These are phyloP conservation scores for Protaetia brevitarsis DNA, from an alignment of 1,140 invertebrate species.

Conservation along the genomic window DNA sequence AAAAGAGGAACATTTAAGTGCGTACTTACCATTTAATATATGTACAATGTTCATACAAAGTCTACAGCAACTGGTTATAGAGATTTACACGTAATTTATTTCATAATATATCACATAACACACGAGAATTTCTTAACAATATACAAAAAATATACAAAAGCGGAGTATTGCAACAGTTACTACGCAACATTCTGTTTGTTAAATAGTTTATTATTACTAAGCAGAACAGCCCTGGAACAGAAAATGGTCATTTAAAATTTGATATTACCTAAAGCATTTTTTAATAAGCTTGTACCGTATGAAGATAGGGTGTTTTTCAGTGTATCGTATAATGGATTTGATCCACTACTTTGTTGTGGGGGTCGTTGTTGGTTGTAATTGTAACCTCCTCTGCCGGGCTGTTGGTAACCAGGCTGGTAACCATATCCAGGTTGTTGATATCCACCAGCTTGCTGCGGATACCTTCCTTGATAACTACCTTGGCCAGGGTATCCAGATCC, in stretches of 20 bases:
- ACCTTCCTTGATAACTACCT: not conserved
- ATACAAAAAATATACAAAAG: not conserved
- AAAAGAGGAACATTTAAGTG: not conserved
- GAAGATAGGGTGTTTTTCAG: slow-evolving; percentile 1
- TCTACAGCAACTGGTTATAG: not conserved
- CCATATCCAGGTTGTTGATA: slow-evolving; percentile 5
- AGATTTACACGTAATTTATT: not conserved
- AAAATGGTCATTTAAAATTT: not conserved
- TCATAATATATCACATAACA: not conserved
- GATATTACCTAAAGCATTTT: slow-evolving; percentile 17
- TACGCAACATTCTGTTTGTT: not conserved
- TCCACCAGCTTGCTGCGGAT: slow-evolving; percentile 1
- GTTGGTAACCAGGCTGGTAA: slow-evolving; percentile 7
- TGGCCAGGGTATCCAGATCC: too few relatives aligned
- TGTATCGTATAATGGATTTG: slow-evolving; percentile 14
- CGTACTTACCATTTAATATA: not conserved
- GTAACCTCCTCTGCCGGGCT: not conserved
- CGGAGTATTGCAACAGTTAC: not conserved
- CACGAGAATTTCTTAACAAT: not conserved
- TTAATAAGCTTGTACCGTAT: slow-evolving; percentile 15
- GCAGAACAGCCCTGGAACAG: slow-evolving; percentile 23
- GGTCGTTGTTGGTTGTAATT: not conserved
- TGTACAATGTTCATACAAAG: not conserved
- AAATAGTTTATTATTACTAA: not conserved
- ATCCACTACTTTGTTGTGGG: not conserved